Evolutionary conservation across 2,797 vertebrate species (phyloP), one percentile per base, ranked within the genome.

Genomic region (Orestias chungarensis): DNA sequence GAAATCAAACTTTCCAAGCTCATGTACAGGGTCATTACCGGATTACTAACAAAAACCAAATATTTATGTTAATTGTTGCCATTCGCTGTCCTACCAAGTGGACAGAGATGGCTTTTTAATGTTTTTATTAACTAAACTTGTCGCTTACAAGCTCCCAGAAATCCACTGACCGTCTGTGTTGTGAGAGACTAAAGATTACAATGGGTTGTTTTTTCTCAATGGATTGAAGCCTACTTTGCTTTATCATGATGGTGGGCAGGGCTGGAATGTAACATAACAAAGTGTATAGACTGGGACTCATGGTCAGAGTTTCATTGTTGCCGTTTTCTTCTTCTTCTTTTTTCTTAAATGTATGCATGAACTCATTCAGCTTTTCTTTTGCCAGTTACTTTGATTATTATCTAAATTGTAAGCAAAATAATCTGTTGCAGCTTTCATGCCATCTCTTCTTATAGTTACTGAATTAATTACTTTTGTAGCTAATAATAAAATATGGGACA

Each of bases 181-280:
- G 25, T 38, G 31, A 59, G 35, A 57, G 40, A 12, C 50, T 68
- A 75, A 70, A 76, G 61, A 46, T 62, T 62, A 74, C 66, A 43
- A 66, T 71, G 50, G 27, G 49, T 29, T 27, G 31, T 65, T 69
- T 3, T 35, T 64, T 69, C 50, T 52, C 1, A 0, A 54, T 83
- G 82, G 74, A 82, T 65, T 17, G 17, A 73, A 73, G 72, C 77
- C 74, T 61, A 73, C 69, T 54, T 67, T 76, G 68, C 25, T 55
- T 27, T 55, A 55, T 55, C 31, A 55, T 18, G 82, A 66, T 68
- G 2, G 88, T 90, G 80, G 86, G 89, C 73, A 66, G 82, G 9
- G 18, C 14, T 78, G 86, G 89, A 90, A 89, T 88, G 84, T 75
- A 70, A 14, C 65, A 71, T 31, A 40, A 79, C 61, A 42, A 79